Conservation (phyloP, 2,888 invertebrate species). For the Metopia argyrocephala region DNA sequence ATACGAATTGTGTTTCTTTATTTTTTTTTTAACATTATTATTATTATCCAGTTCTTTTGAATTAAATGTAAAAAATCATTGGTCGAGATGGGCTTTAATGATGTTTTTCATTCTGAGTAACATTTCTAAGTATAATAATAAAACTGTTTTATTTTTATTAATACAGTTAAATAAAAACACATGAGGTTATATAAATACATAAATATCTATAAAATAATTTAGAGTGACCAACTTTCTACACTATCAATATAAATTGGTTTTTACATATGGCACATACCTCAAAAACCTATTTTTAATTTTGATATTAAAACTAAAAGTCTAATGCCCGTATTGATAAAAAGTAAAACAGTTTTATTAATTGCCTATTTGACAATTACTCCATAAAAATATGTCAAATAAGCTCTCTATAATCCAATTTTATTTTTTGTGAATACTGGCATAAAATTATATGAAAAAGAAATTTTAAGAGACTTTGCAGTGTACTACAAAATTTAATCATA, state of each 20-base stretch:
- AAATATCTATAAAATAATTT: background rate
- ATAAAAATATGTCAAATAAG: too few relatives aligned
- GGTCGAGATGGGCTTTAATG: slow-evolving; percentile 78
- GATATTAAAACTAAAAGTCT: too few relatives aligned
- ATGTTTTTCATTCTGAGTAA: slow-evolving; percentile 71
- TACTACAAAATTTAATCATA: too few relatives aligned
- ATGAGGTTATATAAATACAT: background rate
- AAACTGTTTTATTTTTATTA: background rate
- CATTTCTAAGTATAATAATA: background rate
- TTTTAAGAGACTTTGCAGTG: too few relatives aligned
- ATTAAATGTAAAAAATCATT: slow-evolving; percentile 11
- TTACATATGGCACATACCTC: too few relatives aligned
- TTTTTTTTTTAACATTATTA: background rate
- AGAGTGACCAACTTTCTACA: background rate
- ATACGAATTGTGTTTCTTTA: background rate
- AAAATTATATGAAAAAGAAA: too few relatives aligned
- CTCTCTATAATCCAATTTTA: too few relatives aligned
- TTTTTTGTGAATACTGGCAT: too few relatives aligned
- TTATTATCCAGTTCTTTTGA: slow-evolving; percentile 15
- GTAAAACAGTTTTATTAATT: too few relatives aligned
- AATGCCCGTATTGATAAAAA: too few relatives aligned
- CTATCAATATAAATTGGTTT: background rate
- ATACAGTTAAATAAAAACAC: background rate
- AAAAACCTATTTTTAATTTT: too few relatives aligned
- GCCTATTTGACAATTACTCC: too few relatives aligned